These are phyloP conservation scores for Calephelis nemesis DNA, from an alignment of 1,140 invertebrate species.

Conservation along the genomic window DNA sequence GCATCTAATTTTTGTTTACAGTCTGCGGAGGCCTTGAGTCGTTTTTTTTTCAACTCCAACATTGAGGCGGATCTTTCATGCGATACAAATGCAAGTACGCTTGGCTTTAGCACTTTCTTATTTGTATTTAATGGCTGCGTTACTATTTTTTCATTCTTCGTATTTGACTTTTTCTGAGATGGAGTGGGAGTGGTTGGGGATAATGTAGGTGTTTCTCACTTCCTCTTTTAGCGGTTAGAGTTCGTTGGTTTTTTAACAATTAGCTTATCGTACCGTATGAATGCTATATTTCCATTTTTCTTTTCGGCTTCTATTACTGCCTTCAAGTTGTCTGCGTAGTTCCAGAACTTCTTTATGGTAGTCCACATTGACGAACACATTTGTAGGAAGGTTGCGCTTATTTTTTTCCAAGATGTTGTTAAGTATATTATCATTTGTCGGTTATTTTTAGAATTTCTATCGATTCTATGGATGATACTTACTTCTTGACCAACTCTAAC, in stretches of 20 bases:
- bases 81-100: slow-evolving; percentile 1
- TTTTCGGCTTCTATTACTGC: slow-evolving; percentile 24
- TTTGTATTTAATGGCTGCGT: not conserved
- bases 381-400: slow-evolving; percentile 28
- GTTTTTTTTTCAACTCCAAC: not conserved
- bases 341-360: slow-evolving; percentile 27
- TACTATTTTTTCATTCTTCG: not conserved
- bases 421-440: slow-evolving; percentile 30
- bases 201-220: slow-evolving; percentile 26
- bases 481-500: slow-evolving; percentile 8
- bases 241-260: slow-evolving; percentile 27
- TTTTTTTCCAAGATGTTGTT: slow-evolving; percentile 38
- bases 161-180: slow-evolving; percentile 2
- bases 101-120: not conserved
- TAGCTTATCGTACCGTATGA: slow-evolving; percentile 34
- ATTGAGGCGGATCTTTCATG: not conserved
- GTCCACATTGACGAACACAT: slow-evolving; percentile 34
- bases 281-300: slow-evolving; percentile 32
- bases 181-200: slow-evolving; percentile 3
- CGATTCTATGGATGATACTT: slow-evolving; percentile 30
- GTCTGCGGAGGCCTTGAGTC: not conserved
- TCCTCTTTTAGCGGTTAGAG: slow-evolving; percentile 33
- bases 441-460: slow-evolving; percentile 25
- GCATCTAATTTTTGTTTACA: not conserved
- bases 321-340: slow-evolving; percentile 27